Percentiles rank a stretch among this genome's conserved stretches.
These are phyloP conservation scores for Xiphorhynchus elegans DNA, from an alignment of 2,113 vertebrate species.

Conservation along the genomic window DNA sequence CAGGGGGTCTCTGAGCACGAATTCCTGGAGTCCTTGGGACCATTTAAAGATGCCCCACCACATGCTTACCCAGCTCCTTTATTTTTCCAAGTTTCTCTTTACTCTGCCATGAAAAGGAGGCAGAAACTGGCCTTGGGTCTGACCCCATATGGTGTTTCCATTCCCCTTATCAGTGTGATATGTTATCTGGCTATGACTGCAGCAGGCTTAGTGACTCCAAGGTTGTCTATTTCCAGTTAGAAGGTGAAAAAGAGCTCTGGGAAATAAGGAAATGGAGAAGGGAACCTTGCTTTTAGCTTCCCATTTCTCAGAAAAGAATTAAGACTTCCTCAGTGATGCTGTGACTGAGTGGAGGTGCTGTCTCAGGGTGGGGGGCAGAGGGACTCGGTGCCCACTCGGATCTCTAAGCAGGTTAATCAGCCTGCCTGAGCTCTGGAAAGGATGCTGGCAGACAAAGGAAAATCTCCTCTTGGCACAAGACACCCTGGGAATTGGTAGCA, in stretches of 20 bases:
- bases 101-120: not conserved
- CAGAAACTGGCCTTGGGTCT: not conserved
- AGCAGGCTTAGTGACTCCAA: not conserved
- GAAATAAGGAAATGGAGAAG: not conserved
- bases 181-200: not conserved
- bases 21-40: not conserved
- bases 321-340: not conserved
- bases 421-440: not conserved
- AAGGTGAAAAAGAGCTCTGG: not conserved
- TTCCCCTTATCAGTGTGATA: not conserved
- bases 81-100: not conserved
- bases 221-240: not conserved
- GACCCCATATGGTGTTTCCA: not conserved
- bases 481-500: slow-evolving; percentile 4
- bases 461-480: slow-evolving; percentile 1
- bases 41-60: not conserved
- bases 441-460: not conserved
- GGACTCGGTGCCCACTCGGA: rapidly evolving
- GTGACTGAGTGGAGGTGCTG: not conserved
- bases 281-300: not conserved
- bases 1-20: not conserved
- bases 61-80: not conserved
- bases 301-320: not conserved
- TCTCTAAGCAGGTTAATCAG: not conserved
- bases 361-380: not conserved